Base-by-base conservation (phyloP, 2,888 invertebrate genomes). In the Acronicta leporina region DNA sequence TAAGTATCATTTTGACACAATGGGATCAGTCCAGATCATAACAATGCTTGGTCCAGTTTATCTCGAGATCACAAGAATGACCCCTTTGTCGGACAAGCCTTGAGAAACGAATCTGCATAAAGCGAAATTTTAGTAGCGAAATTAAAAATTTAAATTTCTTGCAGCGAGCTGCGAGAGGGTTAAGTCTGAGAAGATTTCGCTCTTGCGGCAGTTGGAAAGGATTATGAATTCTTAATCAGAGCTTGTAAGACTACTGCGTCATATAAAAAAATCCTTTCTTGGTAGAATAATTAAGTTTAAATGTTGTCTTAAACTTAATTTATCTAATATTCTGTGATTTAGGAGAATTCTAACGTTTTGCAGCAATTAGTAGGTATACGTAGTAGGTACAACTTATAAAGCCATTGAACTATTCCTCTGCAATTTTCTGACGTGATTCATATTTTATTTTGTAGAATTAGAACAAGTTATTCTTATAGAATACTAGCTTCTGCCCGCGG, bases 101-200 rank as follows among this genome's bases (percentile, higher is more conserved):
- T 83, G 82, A 77, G 78, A 81, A 66, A 45, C 51, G 62, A 44
- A 90, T 91, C 89, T 88, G 88, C 88, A 90, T 91, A 68, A 82
- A 90, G 89, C 89, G 71, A 88, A 84, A 83, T 83, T 81, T 80
- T 80, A 75, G 78, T 71, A 77, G 73, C 72, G 72, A 77, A 33
- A 77, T 77, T 77, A 72, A 75, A 74, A 68, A 64, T 77, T 73
- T 67, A 61, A 78, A 77, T 77, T 75, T 71, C 73, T 75, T 77
- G 75, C 63, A 70, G 61, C 50, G 47, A 35, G 66, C 55, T 73
- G n/a, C n/a, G n/a, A n/a, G n/a, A 67, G 77, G 77, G 77, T 75
- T 75, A 67, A 60, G 67, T 68, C 54, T 77, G 77, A 73, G 78
- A 77, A 77, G 63, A 70, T 69, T 74, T 56, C 54, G 68, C 68